Base-by-base conservation (phyloP, 1,140 invertebrate genomes). In the Drosophila orosa region DNA sequence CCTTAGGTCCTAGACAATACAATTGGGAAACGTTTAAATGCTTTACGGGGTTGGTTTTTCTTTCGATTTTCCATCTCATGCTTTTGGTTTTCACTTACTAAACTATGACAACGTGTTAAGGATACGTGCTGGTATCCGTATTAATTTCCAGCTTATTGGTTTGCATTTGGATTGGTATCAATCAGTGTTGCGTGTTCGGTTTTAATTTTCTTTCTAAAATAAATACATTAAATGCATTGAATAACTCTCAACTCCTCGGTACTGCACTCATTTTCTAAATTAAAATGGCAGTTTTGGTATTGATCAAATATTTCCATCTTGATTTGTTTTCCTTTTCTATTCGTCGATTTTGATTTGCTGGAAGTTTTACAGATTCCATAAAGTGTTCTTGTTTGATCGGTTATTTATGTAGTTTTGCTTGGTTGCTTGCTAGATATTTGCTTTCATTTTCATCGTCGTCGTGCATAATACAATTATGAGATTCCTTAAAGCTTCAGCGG, bases 281-380 rank as follows among this genome's bases (percentile, higher is more conserved):
- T 74, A 87, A 87, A 87, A 87, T 87, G 83, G 83, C 83, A 87
- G 83, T 89, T 82, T 73, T 85, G 47, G 44, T 77, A 68, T 63
- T 63, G 72, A 61, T 65, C 63, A 37, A 60, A 57, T 29, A 50
- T 68, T 74, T 61, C 31, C 50, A 59, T 60, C 31, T 17, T 17
- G 45, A 48, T 25, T 73, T 45, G 31, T 35, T 35, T 42, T n/a
- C 50, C 45, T 19, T 27, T 52, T 67, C n/a, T n/a, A n/a, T 61
- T 40, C 9, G 29, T 55, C 25, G 44, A 40, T 58, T 78, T 79
- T 60, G 67, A 73, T 73, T 73, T 71, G 9, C 48, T 45, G 69
- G 67, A 72, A 72, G 66, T 50, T 59, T 12, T 35, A 48, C 52
- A 71, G 44, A 71, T 71, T 71, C 54, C 68, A 71, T 35, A 37